These are phyloP conservation scores for Drosophila kanekoi DNA, from an alignment of 2,888 invertebrate genomes.

Conservation along the genomic window DNA sequence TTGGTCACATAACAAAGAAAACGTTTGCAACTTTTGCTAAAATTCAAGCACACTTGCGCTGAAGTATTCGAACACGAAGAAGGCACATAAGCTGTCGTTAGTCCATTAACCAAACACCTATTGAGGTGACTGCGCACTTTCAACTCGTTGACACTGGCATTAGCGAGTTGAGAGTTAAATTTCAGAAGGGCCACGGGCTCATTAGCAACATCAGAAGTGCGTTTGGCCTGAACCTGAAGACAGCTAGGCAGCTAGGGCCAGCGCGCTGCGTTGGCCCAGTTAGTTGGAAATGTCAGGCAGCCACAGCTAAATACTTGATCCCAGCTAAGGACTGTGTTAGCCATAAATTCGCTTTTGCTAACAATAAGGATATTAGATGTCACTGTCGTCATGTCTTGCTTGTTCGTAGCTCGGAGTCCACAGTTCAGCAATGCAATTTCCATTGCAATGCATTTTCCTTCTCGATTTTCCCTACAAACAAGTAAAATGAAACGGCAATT, in stretches of 20 bases:
- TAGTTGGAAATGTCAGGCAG: conserved; percentile 42
- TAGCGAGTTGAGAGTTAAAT: conserved; percentile 35
- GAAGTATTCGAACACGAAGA: conserved; percentile 7
- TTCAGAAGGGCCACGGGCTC: conserved; percentile 39
- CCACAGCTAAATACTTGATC: conserved; percentile 50
- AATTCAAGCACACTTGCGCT: conserved; percentile 4
- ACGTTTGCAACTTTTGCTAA: conserved; percentile 29
- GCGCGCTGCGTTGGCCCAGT: conserved; percentile 47
- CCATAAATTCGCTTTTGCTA: conserved; percentile 73
- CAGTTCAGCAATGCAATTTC: conserved; percentile 61
- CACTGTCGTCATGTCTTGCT: conserved; percentile 64
- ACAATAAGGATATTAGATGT: conserved; percentile 81
- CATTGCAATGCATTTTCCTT: conserved; percentile 49
- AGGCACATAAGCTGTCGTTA: conserved; percentile 26
- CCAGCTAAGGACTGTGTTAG: conserved; percentile 73
- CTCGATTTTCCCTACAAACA: conserved; percentile 24
- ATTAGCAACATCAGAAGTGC: conserved; percentile 46
- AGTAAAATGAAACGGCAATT: conserved; percentile 65
- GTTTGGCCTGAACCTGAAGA: conserved; percentile 26
- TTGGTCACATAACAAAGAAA: conserved; percentile 15
- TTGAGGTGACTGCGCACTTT: conserved; percentile 25
- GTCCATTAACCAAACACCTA: conserved; percentile 52
- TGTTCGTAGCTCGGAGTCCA: conserved; percentile 21
- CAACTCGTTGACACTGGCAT: conserved; percentile 17
- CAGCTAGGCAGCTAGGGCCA: conserved; percentile 9